phyloP scores from a whole-genome alignment of 1,140 invertebrate species.

The Stegodyphus dumicola region DNA sequence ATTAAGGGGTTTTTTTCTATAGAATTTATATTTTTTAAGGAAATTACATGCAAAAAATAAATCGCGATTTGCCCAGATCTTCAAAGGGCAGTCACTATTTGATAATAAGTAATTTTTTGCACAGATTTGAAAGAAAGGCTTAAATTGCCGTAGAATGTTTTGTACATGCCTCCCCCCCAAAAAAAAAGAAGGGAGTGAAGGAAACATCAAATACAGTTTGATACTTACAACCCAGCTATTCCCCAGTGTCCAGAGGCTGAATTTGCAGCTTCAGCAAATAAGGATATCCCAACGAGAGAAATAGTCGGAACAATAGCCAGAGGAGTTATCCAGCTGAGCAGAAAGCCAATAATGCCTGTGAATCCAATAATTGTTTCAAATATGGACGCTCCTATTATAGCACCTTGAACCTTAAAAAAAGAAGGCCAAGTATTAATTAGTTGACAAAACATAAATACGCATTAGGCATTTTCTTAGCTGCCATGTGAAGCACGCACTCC shows the following conservation, averaged over 20 bases:
- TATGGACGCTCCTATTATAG: slow-evolving; percentile 82
- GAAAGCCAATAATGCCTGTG: slow-evolving; percentile 68
- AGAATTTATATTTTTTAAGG: too few species aligned
- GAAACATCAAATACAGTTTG: too few species aligned
- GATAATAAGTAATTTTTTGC: too few species aligned
- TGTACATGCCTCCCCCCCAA: too few species aligned
- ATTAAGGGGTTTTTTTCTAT: too few species aligned
- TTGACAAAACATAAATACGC: background rate
- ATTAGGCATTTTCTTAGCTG: background rate
- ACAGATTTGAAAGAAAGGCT: too few species aligned
- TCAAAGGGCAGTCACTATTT: too few species aligned
- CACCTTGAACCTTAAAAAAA: slow-evolving; percentile 77
- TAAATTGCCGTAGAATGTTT: too few species aligned
- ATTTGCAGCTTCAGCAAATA: slow-evolving; percentile 81
- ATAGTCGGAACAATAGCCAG: slow-evolving; percentile 84
- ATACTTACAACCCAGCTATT: slow-evolving; percentile 72
- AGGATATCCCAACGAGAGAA: slow-evolving; percentile 80
- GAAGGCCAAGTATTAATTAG: background rate
- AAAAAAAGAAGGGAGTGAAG: too few species aligned
- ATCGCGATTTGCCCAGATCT: too few species aligned
- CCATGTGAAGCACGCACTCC: too few species aligned
- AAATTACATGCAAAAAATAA: too few species aligned
- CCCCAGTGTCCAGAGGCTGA: slow-evolving; percentile 84
- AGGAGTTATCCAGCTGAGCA: slow-evolving; percentile 77
- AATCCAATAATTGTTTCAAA: slow-evolving; percentile 82